Evolutionary conservation across 1,140 invertebrate genomes (phyloP).

Genomic region (Drosophila baimaii): DNA sequence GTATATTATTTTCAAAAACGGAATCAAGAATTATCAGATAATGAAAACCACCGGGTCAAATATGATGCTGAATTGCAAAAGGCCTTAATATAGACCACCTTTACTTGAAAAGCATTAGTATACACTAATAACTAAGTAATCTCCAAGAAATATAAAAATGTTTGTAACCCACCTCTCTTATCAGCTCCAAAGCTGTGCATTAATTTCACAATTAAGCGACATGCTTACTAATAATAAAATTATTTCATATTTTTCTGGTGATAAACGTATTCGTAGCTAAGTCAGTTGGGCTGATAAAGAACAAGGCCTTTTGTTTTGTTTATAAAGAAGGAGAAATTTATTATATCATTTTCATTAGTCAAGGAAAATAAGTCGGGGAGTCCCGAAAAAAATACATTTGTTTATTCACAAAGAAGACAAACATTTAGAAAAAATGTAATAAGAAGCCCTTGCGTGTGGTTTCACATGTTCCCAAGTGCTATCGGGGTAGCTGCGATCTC

Average conservation of each 20-base stretch:
- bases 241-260: not conserved
- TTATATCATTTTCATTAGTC: not conserved
- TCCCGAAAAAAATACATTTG: not conserved
- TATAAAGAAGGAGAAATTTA: not conserved
- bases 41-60: not conserved
- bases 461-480: no score
- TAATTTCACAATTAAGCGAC: constrained; percentile 19
- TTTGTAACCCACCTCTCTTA: not conserved
- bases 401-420: no score
- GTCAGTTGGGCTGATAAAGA: constrained; percentile 1
- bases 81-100: not conserved
- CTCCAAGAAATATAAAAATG: not conserved
- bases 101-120: not conserved
- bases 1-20: not conserved
- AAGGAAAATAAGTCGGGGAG: not conserved
- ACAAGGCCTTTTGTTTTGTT: constrained; percentile 1
- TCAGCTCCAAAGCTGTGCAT: not conserved
- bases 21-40: not conserved
- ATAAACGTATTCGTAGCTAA: not conserved
- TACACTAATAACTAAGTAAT: not conserved
- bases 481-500: no score
- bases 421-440: no score
- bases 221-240: constrained; percentile 5
- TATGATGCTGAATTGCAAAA: constrained; percentile 5
- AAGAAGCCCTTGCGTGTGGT: no score